phyloP scores from a whole-genome alignment of 2,888 invertebrate species.

The Diadegma fenestrale region DNA sequence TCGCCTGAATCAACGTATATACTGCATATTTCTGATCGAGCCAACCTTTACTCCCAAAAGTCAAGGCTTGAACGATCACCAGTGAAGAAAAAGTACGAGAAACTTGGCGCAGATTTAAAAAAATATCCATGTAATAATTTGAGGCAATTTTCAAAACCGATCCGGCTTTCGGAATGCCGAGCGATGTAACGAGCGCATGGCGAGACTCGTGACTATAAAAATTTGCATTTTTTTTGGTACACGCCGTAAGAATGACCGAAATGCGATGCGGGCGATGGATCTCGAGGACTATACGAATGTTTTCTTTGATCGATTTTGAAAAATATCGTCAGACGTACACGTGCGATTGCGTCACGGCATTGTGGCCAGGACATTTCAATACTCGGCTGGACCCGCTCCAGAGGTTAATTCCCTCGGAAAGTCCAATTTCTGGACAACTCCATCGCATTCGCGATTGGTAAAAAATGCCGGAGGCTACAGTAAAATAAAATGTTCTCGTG shows the following conservation, averaged over 20 bases:
- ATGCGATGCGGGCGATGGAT: neutral
- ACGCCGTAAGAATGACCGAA: neutral
- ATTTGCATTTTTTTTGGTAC: neutral
- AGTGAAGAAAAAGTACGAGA: neutral
- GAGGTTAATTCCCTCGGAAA: slow-evolving; percentile 26
- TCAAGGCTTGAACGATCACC: slow-evolving; percentile 11
- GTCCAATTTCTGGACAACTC: slow-evolving; percentile 45
- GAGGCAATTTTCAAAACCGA: neutral
- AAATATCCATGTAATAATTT: neutral
- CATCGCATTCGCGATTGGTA: slow-evolving; percentile 5
- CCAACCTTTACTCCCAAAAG: neutral
- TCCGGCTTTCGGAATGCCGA: neutral
- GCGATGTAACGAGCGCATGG: neutral
- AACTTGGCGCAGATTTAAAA: neutral
- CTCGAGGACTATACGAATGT: neutral
- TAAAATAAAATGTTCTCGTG: slow-evolving; percentile 11
- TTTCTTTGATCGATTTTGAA: neutral
- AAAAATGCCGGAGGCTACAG: slow-evolving; percentile 48
- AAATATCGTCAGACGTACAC: neutral
- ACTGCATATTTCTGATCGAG: slow-evolving; percentile 1
- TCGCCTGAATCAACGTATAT: neutral
- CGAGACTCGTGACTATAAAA: neutral
- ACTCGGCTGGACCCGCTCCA: slow-evolving; percentile 1
- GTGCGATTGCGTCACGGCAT: slow-evolving; percentile 15
- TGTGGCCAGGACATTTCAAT: neutral